Evolutionary conservation across 2,888 invertebrate genomes (phyloP), one percentile per base, ranked within the genome.

Genomic region (Drosophila antonietae): DNA sequence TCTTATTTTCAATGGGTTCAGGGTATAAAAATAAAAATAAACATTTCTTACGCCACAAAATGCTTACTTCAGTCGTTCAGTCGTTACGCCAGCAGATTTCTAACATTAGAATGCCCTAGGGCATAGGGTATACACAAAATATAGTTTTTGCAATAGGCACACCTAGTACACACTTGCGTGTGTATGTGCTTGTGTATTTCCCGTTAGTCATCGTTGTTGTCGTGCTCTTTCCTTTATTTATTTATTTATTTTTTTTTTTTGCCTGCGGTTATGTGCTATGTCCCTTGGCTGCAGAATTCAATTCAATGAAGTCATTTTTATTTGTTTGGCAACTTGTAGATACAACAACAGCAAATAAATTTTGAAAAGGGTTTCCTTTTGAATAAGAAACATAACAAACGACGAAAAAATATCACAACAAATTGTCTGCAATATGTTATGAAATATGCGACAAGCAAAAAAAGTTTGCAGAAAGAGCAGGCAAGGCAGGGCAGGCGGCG

Each of bases 241-340:
- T n/a, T n/a, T n/a, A n/a, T 28, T 6, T 28, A 6, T 28, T 6
- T 28, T 28, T 28, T 6, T 28, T 23, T 23, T 62, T 15, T 62
- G 53, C 47, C 28, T 61, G 65, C 68, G 53, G 68, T 68, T 62
- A 75, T 57, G 8, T 66, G 62, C 10, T 56, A 63, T 31, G 69
- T 70, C 70, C 77, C 81, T 62, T 52, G 68, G 73, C 73, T 73
- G 59, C 68, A 72, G 72, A 81, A 83, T 64, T 83, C 83, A 86
- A 86, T 85, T 83, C 81, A 88, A 86, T 88, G 73, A 88, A 86
- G 76, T 84, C 88, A 85, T 81, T 88, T 86, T 78, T 88, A 86
- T 85, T 88, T 88, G 86, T 88, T 88, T 76, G 83, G 57, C 78
- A 80, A 79, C 75, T 74, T 75, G 80, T 73, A 80, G 67, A 73